These are phyloP conservation scores for Oreochromis tanganicae DNA, from an alignment of 2,113 vertebrate species.

Conservation along the genomic window DNA sequence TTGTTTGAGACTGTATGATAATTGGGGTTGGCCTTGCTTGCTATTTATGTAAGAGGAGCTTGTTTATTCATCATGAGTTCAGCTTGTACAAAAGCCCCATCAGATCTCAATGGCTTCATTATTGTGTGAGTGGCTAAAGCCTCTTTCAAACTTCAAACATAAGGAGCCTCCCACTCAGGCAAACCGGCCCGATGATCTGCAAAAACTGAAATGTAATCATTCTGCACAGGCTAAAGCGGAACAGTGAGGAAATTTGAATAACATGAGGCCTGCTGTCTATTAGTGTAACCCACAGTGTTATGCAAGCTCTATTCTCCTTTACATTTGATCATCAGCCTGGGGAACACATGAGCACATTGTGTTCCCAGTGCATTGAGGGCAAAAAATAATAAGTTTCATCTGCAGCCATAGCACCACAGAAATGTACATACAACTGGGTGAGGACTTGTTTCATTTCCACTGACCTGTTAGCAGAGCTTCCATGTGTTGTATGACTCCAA, in stretches of 20 bases:
- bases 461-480: constrained; percentile 24
- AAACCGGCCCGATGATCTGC: neutral
- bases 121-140: constrained; percentile 51
- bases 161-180: constrained; percentile 34
- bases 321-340: neutral
- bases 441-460: neutral
- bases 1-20: constrained; percentile 54
- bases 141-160: constrained; percentile 66
- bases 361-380: neutral
- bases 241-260: neutral
- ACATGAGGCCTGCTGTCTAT: neutral
- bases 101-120: constrained; percentile 65
- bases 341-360: constrained; percentile 24
- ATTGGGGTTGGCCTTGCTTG: constrained; percentile 44
- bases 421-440: neutral
- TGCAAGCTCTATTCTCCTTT: neutral
- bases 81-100: constrained; percentile 43
- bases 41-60: constrained; percentile 67
- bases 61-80: constrained; percentile 66
- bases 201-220: constrained; percentile 27
- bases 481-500: neutral
- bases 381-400: neutral
- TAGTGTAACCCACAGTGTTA: neutral
- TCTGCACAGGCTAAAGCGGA: neutral
- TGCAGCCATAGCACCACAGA: neutral